Evolutionary conservation across 1,140 invertebrate species (phyloP).

Genomic region (Mylabris phalerata): DNA sequence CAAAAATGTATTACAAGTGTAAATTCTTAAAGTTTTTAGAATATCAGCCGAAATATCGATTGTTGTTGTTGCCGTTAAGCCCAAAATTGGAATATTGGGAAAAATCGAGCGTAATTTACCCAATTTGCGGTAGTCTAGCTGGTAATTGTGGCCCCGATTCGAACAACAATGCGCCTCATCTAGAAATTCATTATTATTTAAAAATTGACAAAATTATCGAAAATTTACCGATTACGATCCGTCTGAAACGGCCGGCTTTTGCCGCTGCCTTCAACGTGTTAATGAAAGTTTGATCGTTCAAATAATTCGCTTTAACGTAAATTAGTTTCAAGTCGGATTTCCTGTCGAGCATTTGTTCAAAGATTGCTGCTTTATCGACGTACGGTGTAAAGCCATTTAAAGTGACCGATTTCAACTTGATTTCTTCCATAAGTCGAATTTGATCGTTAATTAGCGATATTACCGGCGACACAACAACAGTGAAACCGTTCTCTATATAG

Average conservation of each 20-base stretch:
- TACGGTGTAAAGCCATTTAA: constrained; percentile 25
- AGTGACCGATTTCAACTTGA: constrained; percentile 60
- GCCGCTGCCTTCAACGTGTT: constrained; percentile 49
- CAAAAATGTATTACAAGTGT: constrained; percentile 87
- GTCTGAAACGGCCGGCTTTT: constrained; percentile 45
- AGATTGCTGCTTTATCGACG: constrained; percentile 47
- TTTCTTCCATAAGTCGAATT: constrained; percentile 75
- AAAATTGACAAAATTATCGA: constrained; percentile 23
- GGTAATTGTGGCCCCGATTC: constrained; percentile 96
- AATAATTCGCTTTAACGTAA: constrained; percentile 96
- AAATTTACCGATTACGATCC: constrained; percentile 50
- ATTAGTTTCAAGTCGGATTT: constrained; percentile 72
- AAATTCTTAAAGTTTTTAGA: constrained; percentile 75
- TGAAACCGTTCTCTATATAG: constrained; percentile 65
- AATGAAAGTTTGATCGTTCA: constrained; percentile 64
- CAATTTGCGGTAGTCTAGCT: constrained; percentile 85
- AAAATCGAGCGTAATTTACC: constrained; percentile 59
- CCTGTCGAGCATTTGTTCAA: constrained; percentile 59
- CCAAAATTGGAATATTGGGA: constrained; percentile 66
- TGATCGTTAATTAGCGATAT: constrained; percentile 94
- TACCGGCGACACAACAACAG: constrained; percentile 90
- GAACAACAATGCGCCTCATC: constrained; percentile 97
- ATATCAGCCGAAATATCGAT: constrained; percentile 85
- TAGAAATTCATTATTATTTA: constrained; percentile 49
- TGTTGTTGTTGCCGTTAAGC: constrained; percentile 93